Base-by-base conservation (phyloP, 1,140 invertebrate genomes). In the Gryllus bimaculatus region DNA sequence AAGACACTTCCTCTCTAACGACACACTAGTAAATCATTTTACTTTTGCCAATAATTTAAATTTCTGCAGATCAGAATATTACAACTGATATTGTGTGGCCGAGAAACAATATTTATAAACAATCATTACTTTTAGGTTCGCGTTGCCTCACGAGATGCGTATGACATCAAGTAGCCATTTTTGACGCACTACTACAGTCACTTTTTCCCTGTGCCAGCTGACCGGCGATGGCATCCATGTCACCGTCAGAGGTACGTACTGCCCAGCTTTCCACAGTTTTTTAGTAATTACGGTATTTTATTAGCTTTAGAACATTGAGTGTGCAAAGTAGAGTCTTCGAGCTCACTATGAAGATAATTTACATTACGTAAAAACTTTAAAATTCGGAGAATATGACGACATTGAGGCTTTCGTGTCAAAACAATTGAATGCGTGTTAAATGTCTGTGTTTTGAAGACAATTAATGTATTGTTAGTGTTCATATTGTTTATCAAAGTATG, bases 171-270 rank as follows among this genome's bases (percentile, higher is more conserved):
- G 54, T 39, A 66, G 54, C 54, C 54, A 66, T 66, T 66, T 54
- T 66, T 66, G 20, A 49, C 18, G 12, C 76, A 20, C 15, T 48
- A 76, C 76, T 20, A 77, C 48, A 13, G 47, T 79, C 75, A 48
- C 10, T 74, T 15, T 49, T 80, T 20, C 39, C 47, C 77, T 78
- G 79, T 78, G 66, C 54, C 79, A 77, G 79, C 79, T 77, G 77
- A 54, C 76, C 76, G 76, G 79, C 21, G 54, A 80, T 80, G 79
- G 79, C 79, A 66, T 77, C 79, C 8, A 77, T 80, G 76, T 80
- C 79, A 78, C 79, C 79, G 10, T 80, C 79, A 54, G 79, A 80
- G 77, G 79, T 80, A 75, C 20, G 74, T 21, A 75, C 66, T 39
- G 74, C 4, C 20, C 20, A 18, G 26, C 74, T 21, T 75, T 75